phyloP scores from a whole-genome alignment of 2,113 vertebrate genomes.

The crab-eating macaque (Macaca fascicularis) region T2T-MFA8v1.1 NC_088379.1:49419501-49420000 shows the following conservation, averaged over 20 bases:
- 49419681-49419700: neutral
- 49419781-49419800: neutral
- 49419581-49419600: neutral
- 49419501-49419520: neutral
- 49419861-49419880: conserved; percentile 2
- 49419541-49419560: neutral
- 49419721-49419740: neutral
- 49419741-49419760: neutral
- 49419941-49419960: neutral
- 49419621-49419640: neutral
- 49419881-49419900: neutral
- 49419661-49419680: neutral
- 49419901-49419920: neutral
- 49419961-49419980: conserved; percentile 42
- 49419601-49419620: neutral
- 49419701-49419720: neutral
- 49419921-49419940: neutral
- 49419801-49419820: neutral
- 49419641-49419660: neutral
- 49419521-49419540: neutral
- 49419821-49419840: neutral
- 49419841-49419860: neutral
- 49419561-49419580: neutral
- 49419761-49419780: conserved; percentile 2
- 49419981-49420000: conserved; percentile 50